Conservation (phyloP, 1,140 invertebrate genomes). For the Drosophila lacteicornis region DNA sequence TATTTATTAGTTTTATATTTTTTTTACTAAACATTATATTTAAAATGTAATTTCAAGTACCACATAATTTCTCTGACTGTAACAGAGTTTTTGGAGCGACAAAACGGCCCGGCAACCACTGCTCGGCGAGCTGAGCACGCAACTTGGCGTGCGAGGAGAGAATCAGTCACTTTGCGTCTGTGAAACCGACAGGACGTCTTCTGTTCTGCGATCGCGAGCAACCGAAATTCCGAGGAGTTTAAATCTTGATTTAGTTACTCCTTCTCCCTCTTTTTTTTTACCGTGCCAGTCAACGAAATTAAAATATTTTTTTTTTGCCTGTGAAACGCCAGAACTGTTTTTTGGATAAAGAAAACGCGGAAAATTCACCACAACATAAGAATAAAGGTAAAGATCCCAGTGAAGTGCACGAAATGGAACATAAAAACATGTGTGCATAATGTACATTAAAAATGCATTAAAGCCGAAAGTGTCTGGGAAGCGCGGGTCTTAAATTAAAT, state of each 20-base stretch:
- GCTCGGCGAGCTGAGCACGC: conserved; percentile 45
- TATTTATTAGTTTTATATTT: background rate
- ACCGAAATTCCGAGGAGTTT: conserved; percentile 3
- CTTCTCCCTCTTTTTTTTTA: conserved; percentile 4
- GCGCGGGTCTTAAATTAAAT: conserved; percentile 29
- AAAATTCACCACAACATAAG: conserved; percentile 3
- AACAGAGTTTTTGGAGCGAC: no score
- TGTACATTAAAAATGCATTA: conserved; percentile 55
- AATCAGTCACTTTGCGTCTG: conserved; percentile 71
- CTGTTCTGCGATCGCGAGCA: conserved; percentile 16
- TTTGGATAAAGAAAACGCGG: conserved; percentile 9
- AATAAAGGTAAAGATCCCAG: conserved; percentile 36
- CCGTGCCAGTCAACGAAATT: conserved; percentile 4
- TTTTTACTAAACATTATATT: background rate
- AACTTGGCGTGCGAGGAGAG: conserved; percentile 48
- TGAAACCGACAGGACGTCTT: conserved; percentile 45
- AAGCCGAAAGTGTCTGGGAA: conserved; percentile 34
- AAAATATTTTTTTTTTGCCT: conserved; percentile 11
- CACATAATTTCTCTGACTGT: background rate
- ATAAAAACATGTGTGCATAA: conserved; percentile 8
- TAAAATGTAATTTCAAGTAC: background rate
- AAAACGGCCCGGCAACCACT: background rate
- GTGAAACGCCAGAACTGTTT: conserved; percentile 10
- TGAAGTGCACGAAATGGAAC: conserved; percentile 38
- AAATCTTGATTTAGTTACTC: conserved; percentile 2